These are phyloP conservation scores for Hydrotaea cyrtoneurina DNA, from an alignment of 2,888 invertebrate genomes.

Conservation along the genomic window DNA sequence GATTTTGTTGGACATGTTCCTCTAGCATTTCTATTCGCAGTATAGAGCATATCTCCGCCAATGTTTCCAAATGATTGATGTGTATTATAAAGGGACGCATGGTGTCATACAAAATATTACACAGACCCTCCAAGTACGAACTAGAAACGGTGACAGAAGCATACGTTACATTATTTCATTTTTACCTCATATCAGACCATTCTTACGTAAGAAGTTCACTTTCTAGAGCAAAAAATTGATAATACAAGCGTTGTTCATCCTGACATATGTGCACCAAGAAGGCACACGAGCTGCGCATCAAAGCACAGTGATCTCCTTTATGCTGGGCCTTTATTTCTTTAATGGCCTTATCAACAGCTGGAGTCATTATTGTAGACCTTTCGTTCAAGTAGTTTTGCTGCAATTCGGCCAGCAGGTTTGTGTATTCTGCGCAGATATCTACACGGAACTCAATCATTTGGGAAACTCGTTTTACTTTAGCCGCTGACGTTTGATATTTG, in stretches of 20 bases:
- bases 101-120: slow-evolving; percentile 94
- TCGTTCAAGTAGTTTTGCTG: slow-evolving; percentile 91
- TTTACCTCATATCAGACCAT: no score
- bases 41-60: slow-evolving; percentile 97
- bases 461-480: slow-evolving; percentile 90
- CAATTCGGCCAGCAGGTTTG: slow-evolving; percentile 88
- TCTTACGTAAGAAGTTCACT: slow-evolving; percentile 85
- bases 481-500: slow-evolving; percentile 95
- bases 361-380: slow-evolving; percentile 85
- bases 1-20: slow-evolving; percentile 92
- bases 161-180: background rate
- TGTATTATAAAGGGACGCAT: slow-evolving; percentile 96
- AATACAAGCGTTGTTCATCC: slow-evolving; percentile 95
- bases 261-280: slow-evolving; percentile 95
- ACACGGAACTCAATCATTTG: slow-evolving; percentile 90
- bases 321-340: slow-evolving; percentile 84
- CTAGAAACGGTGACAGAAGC: slow-evolving; percentile 76
- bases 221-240: slow-evolving; percentile 91
- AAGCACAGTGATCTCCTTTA: slow-evolving; percentile 89
- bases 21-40: slow-evolving; percentile 94
- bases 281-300: slow-evolving; percentile 93
- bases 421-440: slow-evolving; percentile 87
- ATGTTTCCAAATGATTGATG: slow-evolving; percentile 97
- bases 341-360: slow-evolving; percentile 87
- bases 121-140: slow-evolving; percentile 91